Base-by-base conservation (phyloP, 2,888 invertebrate species). In the Protophormia terraenovae region DNA sequence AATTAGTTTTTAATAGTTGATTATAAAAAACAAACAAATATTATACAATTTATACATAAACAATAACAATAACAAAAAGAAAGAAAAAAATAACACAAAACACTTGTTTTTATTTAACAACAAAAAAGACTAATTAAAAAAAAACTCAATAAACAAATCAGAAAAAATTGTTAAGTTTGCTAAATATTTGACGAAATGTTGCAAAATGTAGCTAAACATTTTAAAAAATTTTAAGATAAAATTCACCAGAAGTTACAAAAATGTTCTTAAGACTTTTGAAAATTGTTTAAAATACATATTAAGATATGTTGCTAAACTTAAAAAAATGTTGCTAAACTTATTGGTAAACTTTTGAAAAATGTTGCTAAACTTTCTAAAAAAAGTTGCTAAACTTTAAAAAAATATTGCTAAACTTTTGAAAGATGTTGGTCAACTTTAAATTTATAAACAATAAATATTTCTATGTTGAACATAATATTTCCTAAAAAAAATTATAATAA, bases 101-200 rank as follows among this genome's bases (percentile, higher is more conserved):
- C 87, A 82, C 82, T 87, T 90, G 90, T 90, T 90, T 90, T 90
- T 89, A 91, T 90, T 91, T 90, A 32, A 35, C 2, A 32, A 7
- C 38, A 12, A 64, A 64, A 32, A 35, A 58, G 16, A 67, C 24
- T 4, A 4, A 0, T 27, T 16, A 5, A 16, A 6, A 47, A 47
- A 24, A 24, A n/a, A 10, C 4, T 45, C 32, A 2, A 24, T 22
- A 47, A 50, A 66, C 64, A 72, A 66, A 14, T 29, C 1, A 38
- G 16, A 6, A 14, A n/a, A 29, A 66, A 8, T 19, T 24, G 5
- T n/a, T n/a, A n/a, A n/a, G n/a, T n/a, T n/a, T n/a, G n/a, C n/a
- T n/a, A n/a, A n/a, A n/a, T n/a, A n/a, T n/a, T n/a, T n/a, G n/a
- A n/a, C 16, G 16, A 45, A 1, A 45, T 16, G 45, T 45, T 41